phyloP scores from a whole-genome alignment of 2,888 invertebrate species.

The Falcaria lacertinaria region DNA sequence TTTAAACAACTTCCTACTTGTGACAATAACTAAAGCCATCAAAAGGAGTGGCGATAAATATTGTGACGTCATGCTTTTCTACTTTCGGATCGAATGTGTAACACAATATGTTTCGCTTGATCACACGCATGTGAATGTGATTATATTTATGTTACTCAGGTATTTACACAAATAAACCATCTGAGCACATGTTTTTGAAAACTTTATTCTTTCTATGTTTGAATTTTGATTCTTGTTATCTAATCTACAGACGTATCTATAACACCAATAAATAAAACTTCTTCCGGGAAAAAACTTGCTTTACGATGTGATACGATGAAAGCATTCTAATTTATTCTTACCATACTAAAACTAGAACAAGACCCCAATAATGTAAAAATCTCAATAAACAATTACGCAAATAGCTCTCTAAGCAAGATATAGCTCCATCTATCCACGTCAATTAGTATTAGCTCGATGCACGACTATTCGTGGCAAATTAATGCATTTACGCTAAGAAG shows the following conservation, averaged over 20 bases:
- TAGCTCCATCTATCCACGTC: constrained; percentile 55
- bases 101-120: neutral
- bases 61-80: neutral
- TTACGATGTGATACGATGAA: too few relatives aligned
- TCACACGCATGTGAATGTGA: neutral
- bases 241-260: too few relatives aligned
- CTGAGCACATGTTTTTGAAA: too few relatives aligned
- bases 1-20: neutral
- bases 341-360: too few relatives aligned
- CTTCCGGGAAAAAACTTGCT: neutral
- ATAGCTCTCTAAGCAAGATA: constrained; percentile 23
- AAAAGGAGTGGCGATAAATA: neutral
- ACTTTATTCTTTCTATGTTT: too few relatives aligned
- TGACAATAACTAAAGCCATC: neutral
- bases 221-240: too few relatives aligned
- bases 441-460: constrained; percentile 52
- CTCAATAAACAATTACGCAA: constrained; percentile 14
- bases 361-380: neutral
- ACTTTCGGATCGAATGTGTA: neutral
- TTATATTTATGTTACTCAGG: too few relatives aligned
- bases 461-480: constrained; percentile 48
- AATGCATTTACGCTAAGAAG: constrained; percentile 43
- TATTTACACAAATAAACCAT: too few relatives aligned
- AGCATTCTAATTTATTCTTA: too few relatives aligned
- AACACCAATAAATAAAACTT: too few relatives aligned